These are phyloP conservation scores for Aplocera efformata DNA, from an alignment of 2,888 invertebrate species.

Conservation along the genomic window DNA sequence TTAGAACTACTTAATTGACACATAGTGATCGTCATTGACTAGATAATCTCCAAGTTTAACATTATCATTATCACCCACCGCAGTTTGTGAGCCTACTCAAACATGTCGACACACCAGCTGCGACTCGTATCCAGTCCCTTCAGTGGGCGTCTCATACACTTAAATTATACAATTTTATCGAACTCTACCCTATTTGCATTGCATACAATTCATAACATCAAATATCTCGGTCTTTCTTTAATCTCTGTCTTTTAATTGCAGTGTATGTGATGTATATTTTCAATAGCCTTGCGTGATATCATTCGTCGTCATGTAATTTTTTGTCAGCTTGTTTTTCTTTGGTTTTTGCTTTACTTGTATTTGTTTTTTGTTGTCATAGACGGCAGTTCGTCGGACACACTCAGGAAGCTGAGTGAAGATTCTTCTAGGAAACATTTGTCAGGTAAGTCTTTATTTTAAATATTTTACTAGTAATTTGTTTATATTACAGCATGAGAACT, in stretches of 20 bases:
- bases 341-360: constrained; percentile 71
- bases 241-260: constrained; percentile 39
- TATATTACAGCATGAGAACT: constrained; percentile 49
- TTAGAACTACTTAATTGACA: constrained; percentile 17
- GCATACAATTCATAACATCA: constrained; percentile 20
- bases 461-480: constrained; percentile 1
- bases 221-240: constrained; percentile 7
- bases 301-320: constrained; percentile 41
- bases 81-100: constrained; percentile 49
- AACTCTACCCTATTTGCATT: constrained; percentile 41
- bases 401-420: constrained; percentile 76
- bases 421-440: constrained; percentile 77
- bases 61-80: constrained; percentile 46
- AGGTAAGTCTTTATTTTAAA: constrained; percentile 52
- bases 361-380: constrained; percentile 76
- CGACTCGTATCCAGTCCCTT: constrained; percentile 37
- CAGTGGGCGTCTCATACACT: constrained; percentile 47
- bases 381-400: constrained; percentile 72
- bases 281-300: constrained; percentile 35
- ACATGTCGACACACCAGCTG: constrained; percentile 44
- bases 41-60: constrained; percentile 38
- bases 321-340: constrained; percentile 62
- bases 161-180: constrained; percentile 37
- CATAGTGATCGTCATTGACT: constrained; percentile 31
- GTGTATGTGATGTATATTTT: constrained; percentile 33